phyloP scores from a whole-genome alignment of 2,113 vertebrate genomes.

The Elgaria multicarinata region DNA sequence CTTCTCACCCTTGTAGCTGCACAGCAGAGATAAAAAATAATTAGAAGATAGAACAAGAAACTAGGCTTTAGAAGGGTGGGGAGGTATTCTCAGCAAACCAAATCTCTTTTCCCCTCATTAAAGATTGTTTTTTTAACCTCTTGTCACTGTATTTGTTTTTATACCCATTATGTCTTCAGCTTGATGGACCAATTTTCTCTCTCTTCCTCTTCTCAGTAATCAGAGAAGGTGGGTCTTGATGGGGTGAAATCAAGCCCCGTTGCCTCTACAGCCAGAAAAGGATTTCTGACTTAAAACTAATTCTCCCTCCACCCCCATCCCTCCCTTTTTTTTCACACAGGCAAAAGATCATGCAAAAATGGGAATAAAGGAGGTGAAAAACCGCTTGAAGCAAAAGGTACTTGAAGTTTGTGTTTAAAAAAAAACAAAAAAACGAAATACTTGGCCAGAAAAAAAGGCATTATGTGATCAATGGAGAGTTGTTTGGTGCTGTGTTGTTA shows the following conservation, averaged over 20 bases:
- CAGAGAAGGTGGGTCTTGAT: slow-evolving; percentile 66
- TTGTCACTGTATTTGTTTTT: slow-evolving; percentile 73
- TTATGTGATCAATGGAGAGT: slow-evolving; percentile 82
- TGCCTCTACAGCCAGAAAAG: slow-evolving; percentile 72
- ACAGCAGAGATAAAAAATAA: slow-evolving; percentile 54
- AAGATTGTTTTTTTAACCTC: slow-evolving; percentile 52
- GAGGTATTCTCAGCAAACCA: slow-evolving; percentile 43
- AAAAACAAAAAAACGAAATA: slow-evolving; percentile 53
- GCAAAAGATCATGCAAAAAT: slow-evolving; percentile 98
- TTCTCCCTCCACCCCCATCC: slow-evolving; percentile 15
- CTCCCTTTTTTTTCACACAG: slow-evolving; percentile 76
- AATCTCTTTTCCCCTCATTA: slow-evolving; percentile 52
- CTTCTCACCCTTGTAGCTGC: slow-evolving; percentile 7
- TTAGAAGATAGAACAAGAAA: slow-evolving; percentile 24
- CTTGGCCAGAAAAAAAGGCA: slow-evolving; percentile 74
- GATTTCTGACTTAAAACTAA: slow-evolving; percentile 82
- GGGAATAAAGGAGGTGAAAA: slow-evolving; percentile 98
- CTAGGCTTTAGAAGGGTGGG: slow-evolving; percentile 23
- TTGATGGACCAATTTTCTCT: slow-evolving; percentile 63
- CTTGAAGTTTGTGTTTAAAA: slow-evolving; percentile 78
- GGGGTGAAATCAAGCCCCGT: slow-evolving; percentile 67
- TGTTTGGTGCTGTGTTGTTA: slow-evolving; percentile 82
- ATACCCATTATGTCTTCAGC: slow-evolving; percentile 67
- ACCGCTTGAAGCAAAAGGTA: slow-evolving; percentile 92
- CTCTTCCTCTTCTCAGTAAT: slow-evolving; percentile 65